Evolutionary conservation across 2,797 vertebrate species (phyloP).

Genomic region (Alauda arvensis): DNA sequence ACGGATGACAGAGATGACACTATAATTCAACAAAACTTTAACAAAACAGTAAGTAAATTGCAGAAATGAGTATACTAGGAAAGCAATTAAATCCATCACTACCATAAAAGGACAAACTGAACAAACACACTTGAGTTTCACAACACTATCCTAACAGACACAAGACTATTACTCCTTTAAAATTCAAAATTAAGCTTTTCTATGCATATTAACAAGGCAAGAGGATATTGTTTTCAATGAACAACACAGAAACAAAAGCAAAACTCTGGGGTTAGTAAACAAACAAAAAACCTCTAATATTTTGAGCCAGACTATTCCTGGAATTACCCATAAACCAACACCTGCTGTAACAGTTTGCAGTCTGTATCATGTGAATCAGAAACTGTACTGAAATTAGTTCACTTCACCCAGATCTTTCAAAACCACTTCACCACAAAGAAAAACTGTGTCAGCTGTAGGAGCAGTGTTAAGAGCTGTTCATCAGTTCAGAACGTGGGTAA

Average conservation of each 20-base stretch:
- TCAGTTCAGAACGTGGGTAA: not conserved
- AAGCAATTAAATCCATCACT: not conserved
- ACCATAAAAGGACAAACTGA: not conserved
- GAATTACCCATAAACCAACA: not conserved
- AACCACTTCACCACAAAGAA: not conserved
- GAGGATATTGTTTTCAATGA: not conserved
- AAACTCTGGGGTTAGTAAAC: not conserved
- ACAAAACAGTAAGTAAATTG: not conserved
- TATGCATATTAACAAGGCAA: not conserved
- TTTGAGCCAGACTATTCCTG: not conserved
- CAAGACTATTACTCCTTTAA: not conserved
- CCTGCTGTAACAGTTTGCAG: not conserved
- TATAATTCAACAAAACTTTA: not conserved
- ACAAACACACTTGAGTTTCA: not conserved
- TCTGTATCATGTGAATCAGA: not conserved
- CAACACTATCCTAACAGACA: not conserved
- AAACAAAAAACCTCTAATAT: not conserved
- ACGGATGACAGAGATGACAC: not conserved
- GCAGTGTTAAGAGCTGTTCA: not conserved
- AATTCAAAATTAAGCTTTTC: not conserved
- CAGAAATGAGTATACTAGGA: not conserved
- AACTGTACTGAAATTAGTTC: not conserved
- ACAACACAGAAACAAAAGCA: not conserved
- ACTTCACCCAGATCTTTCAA: slow-evolving; percentile 5
- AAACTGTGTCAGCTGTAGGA: not conserved